Conservation (phyloP, 2,888 invertebrate species). For the Ligdia adustata region DNA sequence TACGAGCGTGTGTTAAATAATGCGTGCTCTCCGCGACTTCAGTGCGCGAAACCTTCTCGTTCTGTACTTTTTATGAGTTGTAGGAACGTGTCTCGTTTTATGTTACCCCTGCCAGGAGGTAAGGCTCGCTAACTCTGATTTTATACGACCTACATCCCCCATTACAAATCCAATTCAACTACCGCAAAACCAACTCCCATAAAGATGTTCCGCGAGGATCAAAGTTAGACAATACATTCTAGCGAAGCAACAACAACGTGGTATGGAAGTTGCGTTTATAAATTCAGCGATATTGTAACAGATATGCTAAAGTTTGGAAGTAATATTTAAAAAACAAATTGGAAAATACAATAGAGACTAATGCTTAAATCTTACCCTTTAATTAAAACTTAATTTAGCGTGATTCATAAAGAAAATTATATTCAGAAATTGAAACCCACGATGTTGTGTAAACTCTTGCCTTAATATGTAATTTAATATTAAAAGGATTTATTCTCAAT, state of each 20-base stretch:
- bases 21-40: constrained; percentile 64
- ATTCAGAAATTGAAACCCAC: too few relatives aligned
- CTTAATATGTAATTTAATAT: too few relatives aligned
- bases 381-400: too few relatives aligned
- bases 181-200: constrained; percentile 10
- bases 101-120: constrained; percentile 40
- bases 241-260: neutral
- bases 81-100: constrained; percentile 62
- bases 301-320: too few relatives aligned
- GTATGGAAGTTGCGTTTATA: neutral
- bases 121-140: constrained; percentile 37
- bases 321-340: too few relatives aligned
- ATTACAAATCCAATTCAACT: constrained; percentile 20
- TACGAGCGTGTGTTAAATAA: constrained; percentile 69
- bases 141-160: constrained; percentile 21
- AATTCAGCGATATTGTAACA: too few relatives aligned
- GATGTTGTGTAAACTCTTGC: too few relatives aligned
- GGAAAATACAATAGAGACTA: too few relatives aligned
- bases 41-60: constrained; percentile 57
- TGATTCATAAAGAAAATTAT: too few relatives aligned
- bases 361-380: too few relatives aligned
- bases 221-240: constrained; percentile 1
- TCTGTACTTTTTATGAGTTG: constrained; percentile 66
- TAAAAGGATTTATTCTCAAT: neutral
- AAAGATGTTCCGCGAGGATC: neutral